Conservation (phyloP, 2,888 invertebrate species). For the Volucella inflata region DNA sequence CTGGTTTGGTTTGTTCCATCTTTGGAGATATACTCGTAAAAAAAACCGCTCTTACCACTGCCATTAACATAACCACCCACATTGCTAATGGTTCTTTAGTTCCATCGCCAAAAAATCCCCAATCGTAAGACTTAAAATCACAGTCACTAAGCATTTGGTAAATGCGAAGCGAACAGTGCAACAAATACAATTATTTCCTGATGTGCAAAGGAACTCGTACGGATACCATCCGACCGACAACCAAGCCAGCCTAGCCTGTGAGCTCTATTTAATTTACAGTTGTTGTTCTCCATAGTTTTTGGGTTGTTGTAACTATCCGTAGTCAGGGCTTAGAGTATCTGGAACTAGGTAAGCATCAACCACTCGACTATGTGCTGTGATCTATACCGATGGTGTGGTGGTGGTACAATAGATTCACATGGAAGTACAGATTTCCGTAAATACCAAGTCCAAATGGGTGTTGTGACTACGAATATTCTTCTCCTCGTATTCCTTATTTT, state of each 20-base stretch:
- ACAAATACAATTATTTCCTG: slow-evolving; percentile 1
- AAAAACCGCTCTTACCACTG: no score
- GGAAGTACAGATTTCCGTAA: slow-evolving; percentile 54
- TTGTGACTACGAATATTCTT: slow-evolving; percentile 57
- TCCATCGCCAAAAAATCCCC: background rate
- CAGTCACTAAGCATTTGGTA: slow-evolving; percentile 22
- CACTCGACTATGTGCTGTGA: slow-evolving; percentile 17
- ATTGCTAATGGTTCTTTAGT: slow-evolving; percentile 30
- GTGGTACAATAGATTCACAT: slow-evolving; percentile 15
- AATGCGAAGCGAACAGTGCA: slow-evolving; percentile 8
- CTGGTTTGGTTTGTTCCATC: no score
- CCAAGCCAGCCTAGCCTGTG: no score
- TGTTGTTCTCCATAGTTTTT: slow-evolving; percentile 35
- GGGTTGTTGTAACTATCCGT: slow-evolving; percentile 33
- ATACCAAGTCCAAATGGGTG: slow-evolving; percentile 59
- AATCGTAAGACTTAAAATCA: slow-evolving; percentile 33
- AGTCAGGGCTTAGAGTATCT: slow-evolving; percentile 37
- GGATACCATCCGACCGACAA: background rate
- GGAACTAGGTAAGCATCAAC: slow-evolving; percentile 66
- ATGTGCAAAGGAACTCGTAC: background rate
- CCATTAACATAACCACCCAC: slow-evolving; percentile 27
- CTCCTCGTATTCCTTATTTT: slow-evolving; percentile 30
- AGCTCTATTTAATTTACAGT: slow-evolving; percentile 53
- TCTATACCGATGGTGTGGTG: slow-evolving; percentile 24
- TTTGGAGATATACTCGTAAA: no score